Conservation (phyloP, 2,797 vertebrate species). For the Dromococcyx pavoninus region DNA sequence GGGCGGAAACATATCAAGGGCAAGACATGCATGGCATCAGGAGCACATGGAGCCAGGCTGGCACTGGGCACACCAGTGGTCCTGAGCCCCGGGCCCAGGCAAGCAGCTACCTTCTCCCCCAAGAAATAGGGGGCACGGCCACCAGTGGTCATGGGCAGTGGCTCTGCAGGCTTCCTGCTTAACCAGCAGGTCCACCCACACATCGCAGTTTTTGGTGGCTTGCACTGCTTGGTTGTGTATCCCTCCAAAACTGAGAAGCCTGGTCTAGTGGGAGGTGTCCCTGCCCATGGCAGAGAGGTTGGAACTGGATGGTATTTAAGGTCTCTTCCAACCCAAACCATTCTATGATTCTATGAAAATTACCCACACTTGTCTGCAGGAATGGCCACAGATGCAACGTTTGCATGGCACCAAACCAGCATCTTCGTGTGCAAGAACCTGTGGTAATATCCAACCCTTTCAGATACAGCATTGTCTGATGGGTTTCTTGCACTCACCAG, state of each 20-base stretch:
- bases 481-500: background rate
- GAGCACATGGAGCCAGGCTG: background rate
- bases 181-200: no score
- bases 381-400: no score
- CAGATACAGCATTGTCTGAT: rapidly evolving
- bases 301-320: no score
- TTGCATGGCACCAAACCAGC: background rate
- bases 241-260: background rate
- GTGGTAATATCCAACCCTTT: background rate
- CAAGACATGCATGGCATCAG: background rate
- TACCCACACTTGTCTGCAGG: rapidly evolving
- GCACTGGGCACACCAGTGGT: no score
- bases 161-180: background rate
- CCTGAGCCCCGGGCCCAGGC: no score
- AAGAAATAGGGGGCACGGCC: no score
- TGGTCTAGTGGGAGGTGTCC: no score
- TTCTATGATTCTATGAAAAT: no score
- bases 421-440: rapidly evolving
- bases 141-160: no score
- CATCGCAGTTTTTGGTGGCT: background rate
- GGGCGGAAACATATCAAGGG: background rate
- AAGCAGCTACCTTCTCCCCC: no score
- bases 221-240: rapidly evolving
- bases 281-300: no score
- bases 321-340: no score